Percentiles rank a stretch among this genome's conserved stretches.
These are phyloP conservation scores for Agonopterix alstromeriana DNA, from an alignment of 2,888 invertebrate species.

Conservation along the genomic window DNA sequence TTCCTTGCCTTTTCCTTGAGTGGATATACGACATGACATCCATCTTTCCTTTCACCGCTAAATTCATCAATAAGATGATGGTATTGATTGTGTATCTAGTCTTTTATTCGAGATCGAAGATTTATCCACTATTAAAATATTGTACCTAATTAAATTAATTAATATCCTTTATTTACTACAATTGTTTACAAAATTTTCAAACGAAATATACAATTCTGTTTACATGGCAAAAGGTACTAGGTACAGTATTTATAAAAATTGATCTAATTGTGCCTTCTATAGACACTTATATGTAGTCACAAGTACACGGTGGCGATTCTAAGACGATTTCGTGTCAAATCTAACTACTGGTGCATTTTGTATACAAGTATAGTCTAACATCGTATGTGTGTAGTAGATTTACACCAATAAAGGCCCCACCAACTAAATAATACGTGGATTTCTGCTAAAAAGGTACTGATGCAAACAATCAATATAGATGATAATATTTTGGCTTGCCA, in stretches of 20 bases:
- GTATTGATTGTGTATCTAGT: too few species aligned
- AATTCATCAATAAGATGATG: too few species aligned
- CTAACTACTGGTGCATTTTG: constrained; percentile 50
- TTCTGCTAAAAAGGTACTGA: neutral
- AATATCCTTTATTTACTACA: constrained; percentile 5
- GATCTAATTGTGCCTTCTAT: constrained; percentile 49
- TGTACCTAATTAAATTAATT: constrained; percentile 9
- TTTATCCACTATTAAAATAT: constrained; percentile 12
- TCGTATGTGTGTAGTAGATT: constrained; percentile 14
- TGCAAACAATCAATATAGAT: neutral
- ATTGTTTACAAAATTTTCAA: constrained; percentile 10
- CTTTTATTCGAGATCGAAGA: neutral
- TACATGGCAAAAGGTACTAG: constrained; percentile 5
- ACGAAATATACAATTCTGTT: too few species aligned
- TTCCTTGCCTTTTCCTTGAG: too few species aligned
- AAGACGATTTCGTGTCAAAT: constrained; percentile 48
- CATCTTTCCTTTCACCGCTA: too few species aligned
- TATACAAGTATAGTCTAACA: constrained; percentile 16
- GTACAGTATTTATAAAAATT: neutral
- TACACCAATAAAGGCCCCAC: constrained; percentile 22
- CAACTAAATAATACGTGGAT: constrained; percentile 16
- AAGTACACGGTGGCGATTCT: constrained; percentile 29
- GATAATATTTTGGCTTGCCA: neutral
- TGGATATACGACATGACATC: too few species aligned
- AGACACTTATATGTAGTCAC: constrained; percentile 35